Evolutionary conservation across 35 echinoderm and acorn worm species (phyloP).

Genomic region (Acanthaster planci): DNA sequence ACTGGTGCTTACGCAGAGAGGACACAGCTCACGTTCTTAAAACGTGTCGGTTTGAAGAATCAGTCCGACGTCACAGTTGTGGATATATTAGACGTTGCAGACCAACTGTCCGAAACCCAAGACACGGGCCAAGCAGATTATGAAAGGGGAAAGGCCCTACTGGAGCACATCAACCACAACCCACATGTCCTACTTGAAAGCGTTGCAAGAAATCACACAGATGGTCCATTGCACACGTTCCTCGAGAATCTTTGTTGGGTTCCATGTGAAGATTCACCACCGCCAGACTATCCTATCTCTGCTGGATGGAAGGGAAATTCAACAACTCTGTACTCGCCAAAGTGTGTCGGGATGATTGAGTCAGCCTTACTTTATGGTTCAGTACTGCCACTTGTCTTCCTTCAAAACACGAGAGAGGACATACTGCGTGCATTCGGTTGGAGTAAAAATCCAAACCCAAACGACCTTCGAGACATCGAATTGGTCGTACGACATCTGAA

Average conservation of each 20-base stretch:
- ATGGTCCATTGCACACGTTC: no score
- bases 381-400: background rate
- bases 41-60: background rate
- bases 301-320: conserved; percentile 28
- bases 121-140: background rate
- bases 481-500: conserved; percentile 4
- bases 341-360: background rate
- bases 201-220: background rate
- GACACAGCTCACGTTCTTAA: background rate
- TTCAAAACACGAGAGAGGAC: background rate
- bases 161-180: conserved; percentile 20
- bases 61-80: background rate
- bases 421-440: background rate
- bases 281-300: background rate
- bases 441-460: background rate
- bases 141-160: background rate
- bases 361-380: conserved; percentile 3
- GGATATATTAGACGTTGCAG: conserved; percentile 13
- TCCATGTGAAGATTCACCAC: background rate
- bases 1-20: background rate
- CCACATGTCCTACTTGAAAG: background rate
- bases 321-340: background rate
- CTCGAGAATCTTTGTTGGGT: background rate
- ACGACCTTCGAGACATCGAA: background rate
- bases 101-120: background rate